Percentiles rank a stretch among this genome's conserved stretches.
These are phyloP conservation scores for Entomobrya proxima DNA, from an alignment of 2,888 invertebrate species.

Conservation along the genomic window DNA sequence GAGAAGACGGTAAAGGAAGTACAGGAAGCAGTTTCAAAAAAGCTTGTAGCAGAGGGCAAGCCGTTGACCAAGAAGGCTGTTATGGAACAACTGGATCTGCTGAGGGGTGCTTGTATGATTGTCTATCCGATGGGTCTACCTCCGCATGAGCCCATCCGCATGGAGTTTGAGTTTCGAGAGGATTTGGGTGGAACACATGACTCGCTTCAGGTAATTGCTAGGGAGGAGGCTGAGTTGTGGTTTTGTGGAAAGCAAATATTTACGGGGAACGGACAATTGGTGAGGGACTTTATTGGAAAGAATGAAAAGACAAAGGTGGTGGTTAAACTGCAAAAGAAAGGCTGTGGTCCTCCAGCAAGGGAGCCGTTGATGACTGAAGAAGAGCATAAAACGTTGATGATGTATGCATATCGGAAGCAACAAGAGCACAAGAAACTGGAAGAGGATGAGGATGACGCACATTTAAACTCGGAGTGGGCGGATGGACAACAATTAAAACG, in stretches of 20 bases:
- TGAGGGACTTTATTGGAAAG: constrained; percentile 88
- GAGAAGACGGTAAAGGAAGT: constrained; percentile 87
- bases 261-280: constrained; percentile 81
- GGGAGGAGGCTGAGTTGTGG: constrained; percentile 84
- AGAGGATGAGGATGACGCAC: constrained; percentile 82
- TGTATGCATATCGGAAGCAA: constrained; percentile 88
- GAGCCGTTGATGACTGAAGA: constrained; percentile 92
- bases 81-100: constrained; percentile 86
- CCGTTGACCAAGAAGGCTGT: constrained; percentile 85
- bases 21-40: constrained; percentile 88
- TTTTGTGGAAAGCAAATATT: constrained; percentile 93
- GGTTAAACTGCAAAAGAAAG: constrained; percentile 89
- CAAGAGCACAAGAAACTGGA: constrained; percentile 84
- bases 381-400: constrained; percentile 90
- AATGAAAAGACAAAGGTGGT: constrained; percentile 91
- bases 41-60: constrained; percentile 83
- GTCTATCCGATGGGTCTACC: constrained; percentile 96
- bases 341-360: constrained; percentile 89
- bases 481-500: constrained; percentile 89
- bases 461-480: constrained; percentile 93
- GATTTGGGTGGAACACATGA: constrained; percentile 90
- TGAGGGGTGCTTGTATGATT: constrained; percentile 91
- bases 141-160: constrained; percentile 91
- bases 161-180: constrained; percentile 93
- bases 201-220: constrained; percentile 78